A percentile compares a stretch with the other conserved stretches of the same genome.
phyloP scores from a whole-genome alignment of 35 echinoderm and acorn worm genomes.

The Ophioderma brevispina region DNA sequence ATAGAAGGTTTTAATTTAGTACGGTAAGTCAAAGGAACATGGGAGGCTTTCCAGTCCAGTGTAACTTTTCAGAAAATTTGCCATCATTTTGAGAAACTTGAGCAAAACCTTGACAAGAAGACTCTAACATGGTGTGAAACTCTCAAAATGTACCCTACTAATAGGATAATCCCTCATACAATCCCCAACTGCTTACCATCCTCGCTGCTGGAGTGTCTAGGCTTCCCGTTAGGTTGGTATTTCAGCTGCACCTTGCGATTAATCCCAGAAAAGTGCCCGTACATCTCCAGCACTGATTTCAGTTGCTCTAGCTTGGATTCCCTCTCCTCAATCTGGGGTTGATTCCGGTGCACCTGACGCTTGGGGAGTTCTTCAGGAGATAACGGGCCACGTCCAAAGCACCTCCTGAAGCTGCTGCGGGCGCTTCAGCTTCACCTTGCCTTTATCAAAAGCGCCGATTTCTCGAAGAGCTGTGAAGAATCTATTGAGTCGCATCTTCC shows the following conservation, averaged over 20 bases:
- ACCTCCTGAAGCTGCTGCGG: slow-evolving; percentile 94
- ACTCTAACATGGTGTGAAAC: too few relatives aligned
- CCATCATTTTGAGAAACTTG: too few relatives aligned
- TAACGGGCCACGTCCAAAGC: slow-evolving; percentile 90
- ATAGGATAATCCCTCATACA: too few relatives aligned
- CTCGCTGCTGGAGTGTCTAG: slow-evolving; percentile 96
- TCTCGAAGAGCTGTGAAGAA: slow-evolving; percentile 95
- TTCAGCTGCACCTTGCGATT: slow-evolving; percentile 98
- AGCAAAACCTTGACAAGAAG: too few relatives aligned
- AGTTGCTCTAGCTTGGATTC: slow-evolving; percentile 95
- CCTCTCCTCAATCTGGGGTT: slow-evolving; percentile 86
- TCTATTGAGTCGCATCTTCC: too few relatives aligned
- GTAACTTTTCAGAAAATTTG: too few relatives aligned
- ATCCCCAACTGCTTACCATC: too few relatives aligned
- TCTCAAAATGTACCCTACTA: too few relatives aligned
- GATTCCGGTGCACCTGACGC: slow-evolving; percentile 65
- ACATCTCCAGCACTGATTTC: slow-evolving; percentile 97
- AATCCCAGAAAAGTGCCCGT: slow-evolving; percentile 97
- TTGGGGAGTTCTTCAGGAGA: slow-evolving; percentile 85
- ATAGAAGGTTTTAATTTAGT: too few relatives aligned
- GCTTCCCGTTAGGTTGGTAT: slow-evolving; percentile 65
- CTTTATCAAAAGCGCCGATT: slow-evolving; percentile 78
- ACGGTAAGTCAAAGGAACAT: too few relatives aligned
- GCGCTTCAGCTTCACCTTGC: slow-evolving; percentile 93
- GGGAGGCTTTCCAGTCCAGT: too few relatives aligned